Evolutionary conservation across 2,797 vertebrate species (phyloP), one percentile per base, ranked within the genome.

Genomic region (Lemur catta): DNA sequence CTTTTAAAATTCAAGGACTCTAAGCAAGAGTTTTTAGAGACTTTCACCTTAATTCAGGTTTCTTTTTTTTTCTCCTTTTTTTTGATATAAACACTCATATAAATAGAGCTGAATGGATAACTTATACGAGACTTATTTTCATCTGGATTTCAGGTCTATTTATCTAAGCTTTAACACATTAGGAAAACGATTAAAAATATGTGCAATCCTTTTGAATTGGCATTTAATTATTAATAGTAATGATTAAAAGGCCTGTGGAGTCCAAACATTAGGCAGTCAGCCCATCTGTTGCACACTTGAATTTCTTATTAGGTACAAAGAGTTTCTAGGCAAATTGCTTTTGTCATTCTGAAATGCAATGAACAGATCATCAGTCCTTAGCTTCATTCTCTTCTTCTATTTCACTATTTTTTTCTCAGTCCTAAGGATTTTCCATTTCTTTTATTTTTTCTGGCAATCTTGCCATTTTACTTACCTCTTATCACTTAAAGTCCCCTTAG

Each of bases 191-290:
- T 94, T 74, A 71, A 76, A 96, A 79, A 91, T 88, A 61, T 65
- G 9, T 46, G 22, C 13, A 79, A 30, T 81, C 1, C 46, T 67
- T 96, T 94, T 88, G 38, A 89, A 94, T 74, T 85, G 75, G 87
- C 20, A 81, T 92, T 96, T 92, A 94, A 94, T 91, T 94, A 96
- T 93, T 97, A 91, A 96, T 80, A 94, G 71, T 84, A 97, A 89
- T 90, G 55, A 92, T 96, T 92, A 7, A 78, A 94, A 94, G 55
- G 7, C 28, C 79, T 69, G 46, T 46, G 38, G 15, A 94, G 75
- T 89, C 33, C 82, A 89, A 94, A 85, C 24, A 86, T 65, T 89
- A 90, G 59, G 52, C 48, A 72, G 35, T 89, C 24, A 93, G 59
- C 57, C 94, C 79, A 93, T 94, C 92, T 94, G 67, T 82, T 95